Percentiles rank a stretch among this genome's conserved stretches.
These are phyloP conservation scores for Alethe diademata DNA, from an alignment of 2,113 vertebrate genomes.

Conservation along the genomic window DNA sequence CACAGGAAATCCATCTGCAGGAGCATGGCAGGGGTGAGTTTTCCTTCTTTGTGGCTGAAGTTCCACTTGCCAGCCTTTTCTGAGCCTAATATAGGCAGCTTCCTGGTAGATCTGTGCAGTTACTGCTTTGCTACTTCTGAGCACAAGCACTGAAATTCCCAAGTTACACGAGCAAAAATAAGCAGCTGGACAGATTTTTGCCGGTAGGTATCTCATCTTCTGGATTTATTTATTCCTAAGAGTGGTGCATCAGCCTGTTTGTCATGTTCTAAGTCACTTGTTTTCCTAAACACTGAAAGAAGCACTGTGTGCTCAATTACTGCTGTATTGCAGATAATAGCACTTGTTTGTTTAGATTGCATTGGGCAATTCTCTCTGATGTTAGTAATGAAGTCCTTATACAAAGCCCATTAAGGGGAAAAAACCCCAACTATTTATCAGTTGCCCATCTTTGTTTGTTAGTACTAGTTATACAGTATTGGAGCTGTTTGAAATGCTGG, in stretches of 20 bases:
- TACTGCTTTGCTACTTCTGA: not conserved
- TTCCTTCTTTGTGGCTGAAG: not conserved
- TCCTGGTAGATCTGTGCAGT: not conserved
- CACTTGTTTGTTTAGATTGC: not conserved
- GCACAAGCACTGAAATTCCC: not conserved
- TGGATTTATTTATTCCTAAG: not conserved
- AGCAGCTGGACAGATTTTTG: not conserved
- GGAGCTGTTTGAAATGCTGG: not conserved
- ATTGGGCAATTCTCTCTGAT: not conserved
- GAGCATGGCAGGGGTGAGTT: not conserved
- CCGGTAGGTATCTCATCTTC: not conserved
- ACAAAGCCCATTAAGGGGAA: not conserved
- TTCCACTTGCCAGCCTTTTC: accelerated
- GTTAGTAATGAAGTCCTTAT: not conserved
- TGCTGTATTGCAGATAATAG: not conserved
- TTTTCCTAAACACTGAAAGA: not conserved
- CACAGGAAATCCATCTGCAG: not conserved
- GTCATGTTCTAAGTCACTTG: not conserved
- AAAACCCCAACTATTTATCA: not conserved
- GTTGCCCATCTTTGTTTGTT: not conserved
- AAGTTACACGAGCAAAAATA: not conserved
- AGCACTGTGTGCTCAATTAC: not conserved
- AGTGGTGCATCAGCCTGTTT: not conserved
- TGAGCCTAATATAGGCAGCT: not conserved
- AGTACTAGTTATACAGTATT: not conserved